Percentiles rank a stretch among this genome's conserved stretches.
Evolutionary conservation across 1,140 invertebrate genomes (phyloP).

Genomic region (Protaetia brevitarsis): DNA sequence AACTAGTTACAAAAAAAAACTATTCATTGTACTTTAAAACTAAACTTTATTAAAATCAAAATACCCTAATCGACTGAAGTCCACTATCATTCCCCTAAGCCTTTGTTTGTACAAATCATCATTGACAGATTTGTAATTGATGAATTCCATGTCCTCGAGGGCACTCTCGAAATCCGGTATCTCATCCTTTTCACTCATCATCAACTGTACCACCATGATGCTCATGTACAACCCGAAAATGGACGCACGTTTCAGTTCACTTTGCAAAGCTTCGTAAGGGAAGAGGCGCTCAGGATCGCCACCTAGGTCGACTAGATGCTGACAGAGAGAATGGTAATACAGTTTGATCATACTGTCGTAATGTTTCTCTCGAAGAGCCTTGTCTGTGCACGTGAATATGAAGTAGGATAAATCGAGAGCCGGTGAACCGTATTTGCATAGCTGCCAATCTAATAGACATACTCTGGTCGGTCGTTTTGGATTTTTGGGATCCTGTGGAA

Average conservation of each 20-base stretch:
- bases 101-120: background rate
- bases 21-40: too few relatives aligned
- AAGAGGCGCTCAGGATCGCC: slow-evolving; percentile 15
- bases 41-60: too few relatives aligned
- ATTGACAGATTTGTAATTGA: background rate
- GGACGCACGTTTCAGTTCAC: slow-evolving; percentile 17
- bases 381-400: slow-evolving; percentile 12
- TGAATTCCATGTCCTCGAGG: background rate
- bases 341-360: slow-evolving; percentile 23
- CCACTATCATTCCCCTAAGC: background rate
- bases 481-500: slow-evolving; percentile 13
- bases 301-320: slow-evolving; percentile 4
- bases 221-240: slow-evolving; percentile 1
- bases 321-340: slow-evolving; percentile 5
- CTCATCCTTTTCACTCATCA: background rate
- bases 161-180: background rate
- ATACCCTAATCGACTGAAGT: background rate
- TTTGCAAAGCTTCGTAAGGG: slow-evolving; percentile 1
- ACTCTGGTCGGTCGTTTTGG: slow-evolving; percentile 5
- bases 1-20: too few relatives aligned
- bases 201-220: background rate
- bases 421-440: slow-evolving; percentile 9
- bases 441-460: slow-evolving; percentile 20
- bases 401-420: slow-evolving; percentile 23
- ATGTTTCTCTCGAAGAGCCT: background rate